Base-by-base conservation (phyloP, 2,113 vertebrate genomes). In the Chitala chitala region DNA sequence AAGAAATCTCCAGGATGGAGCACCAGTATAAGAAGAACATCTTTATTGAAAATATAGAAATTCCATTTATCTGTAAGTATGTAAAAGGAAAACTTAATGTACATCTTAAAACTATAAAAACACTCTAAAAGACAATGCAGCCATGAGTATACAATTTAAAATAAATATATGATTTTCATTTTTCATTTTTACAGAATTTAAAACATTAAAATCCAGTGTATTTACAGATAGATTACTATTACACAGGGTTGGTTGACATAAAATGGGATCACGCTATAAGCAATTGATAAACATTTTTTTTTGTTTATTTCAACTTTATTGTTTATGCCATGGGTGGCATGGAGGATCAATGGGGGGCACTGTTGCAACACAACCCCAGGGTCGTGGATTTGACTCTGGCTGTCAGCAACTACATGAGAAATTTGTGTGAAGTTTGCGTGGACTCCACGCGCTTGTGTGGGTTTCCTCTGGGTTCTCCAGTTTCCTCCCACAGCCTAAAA, bases 41-140 rank as follows among this genome's bases (percentile, higher is more conserved):
- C 46, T 69, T 69, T 69, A 69, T 51, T 69, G 29, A 69, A 69
- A 51, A 69, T 69, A 69, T 69, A 69, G 20, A 36, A 3, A 51
- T 90, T 92, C 38, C 10, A 90, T 90, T 90, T 76, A 87, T 83
- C 86, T 89, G 88, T 89, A 75, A 74, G 82, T 84, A 81, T 89
- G 85, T 84, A 83, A 88, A 88, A 85, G 76, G 77, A 88, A 83
- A 73, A 75, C 12, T 71, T 58, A 63, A 48, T 71, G 76, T 69
- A 51, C 68, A 53, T 53, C 64, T 66, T 44, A 44, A 66, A 72
- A 50, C 40, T 26, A 2, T 46, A 36, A 69, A 10, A 33, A 51
- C 46, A 31, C 33, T 53, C 68, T 69, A 55, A 20, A 69, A 46
- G 36, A 31, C 46, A 69, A 56, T 22, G 8, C 54, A 22, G 20